Evolutionary conservation across 2,888 invertebrate genomes (phyloP).

Genomic region (Diogma glabrata): DNA sequence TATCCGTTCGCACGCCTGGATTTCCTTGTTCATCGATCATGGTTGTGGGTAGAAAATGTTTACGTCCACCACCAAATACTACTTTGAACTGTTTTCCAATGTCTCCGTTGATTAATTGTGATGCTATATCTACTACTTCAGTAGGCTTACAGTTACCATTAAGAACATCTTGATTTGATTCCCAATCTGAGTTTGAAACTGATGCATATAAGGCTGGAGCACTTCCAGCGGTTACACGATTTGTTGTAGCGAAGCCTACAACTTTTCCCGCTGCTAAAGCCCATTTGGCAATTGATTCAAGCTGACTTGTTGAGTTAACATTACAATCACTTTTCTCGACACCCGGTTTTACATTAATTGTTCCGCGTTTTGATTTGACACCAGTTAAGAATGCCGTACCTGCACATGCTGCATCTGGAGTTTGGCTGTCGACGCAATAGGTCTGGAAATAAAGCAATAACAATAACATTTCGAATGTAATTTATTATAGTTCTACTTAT

Average conservation of each 20-base stretch:
- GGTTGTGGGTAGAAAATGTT: constrained; percentile 39
- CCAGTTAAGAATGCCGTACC: constrained; percentile 43
- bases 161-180: constrained; percentile 37
- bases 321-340: constrained; percentile 41
- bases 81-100: constrained; percentile 39
- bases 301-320: constrained; percentile 35
- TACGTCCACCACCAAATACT: constrained; percentile 47
- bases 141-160: constrained; percentile 27
- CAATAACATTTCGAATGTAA: too few relatives aligned
- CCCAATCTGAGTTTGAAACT: constrained; percentile 42
- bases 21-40: constrained; percentile 38
- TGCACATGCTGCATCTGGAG: constrained; percentile 43
- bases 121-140: constrained; percentile 43
- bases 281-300: constrained; percentile 43
- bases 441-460: constrained; percentile 36
- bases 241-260: constrained; percentile 42
- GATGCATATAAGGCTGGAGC: constrained; percentile 44
- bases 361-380: constrained; percentile 39
- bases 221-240: constrained; percentile 43
- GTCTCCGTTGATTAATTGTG: constrained; percentile 39
- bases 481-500: constrained; percentile 7
- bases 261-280: constrained; percentile 41
- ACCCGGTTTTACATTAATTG: constrained; percentile 40
- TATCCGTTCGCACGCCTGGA: constrained; percentile 40
- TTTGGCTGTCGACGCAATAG: constrained; percentile 40